Percentiles rank a stretch among this genome's conserved stretches.
Conservation (phyloP, 2,888 invertebrate genomes). For the Dilophus febrilis region DNA sequence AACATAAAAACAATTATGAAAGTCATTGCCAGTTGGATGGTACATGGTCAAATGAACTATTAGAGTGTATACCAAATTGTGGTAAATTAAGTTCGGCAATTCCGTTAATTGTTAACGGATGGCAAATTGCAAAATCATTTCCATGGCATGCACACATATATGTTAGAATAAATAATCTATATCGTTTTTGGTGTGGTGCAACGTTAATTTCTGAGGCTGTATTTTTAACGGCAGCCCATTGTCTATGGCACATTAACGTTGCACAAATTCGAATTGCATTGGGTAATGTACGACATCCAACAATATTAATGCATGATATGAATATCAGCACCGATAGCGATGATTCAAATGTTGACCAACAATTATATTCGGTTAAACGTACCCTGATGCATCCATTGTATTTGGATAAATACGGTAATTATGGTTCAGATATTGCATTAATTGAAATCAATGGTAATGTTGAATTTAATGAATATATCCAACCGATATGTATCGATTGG, state of each 20-base stretch:
- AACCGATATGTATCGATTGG: conserved; percentile 31
- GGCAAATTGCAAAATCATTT: conserved; percentile 14
- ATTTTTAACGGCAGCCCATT: conserved; percentile 12
- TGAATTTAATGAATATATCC: conserved; percentile 21
- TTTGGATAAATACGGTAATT: conserved; percentile 29
- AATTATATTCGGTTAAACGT: conserved; percentile 18
- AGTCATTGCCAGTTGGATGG: conserved; percentile 27
- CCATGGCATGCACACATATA: conserved; percentile 34
- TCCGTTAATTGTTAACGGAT: conserved; percentile 24
- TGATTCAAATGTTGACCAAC: conserved; percentile 16
- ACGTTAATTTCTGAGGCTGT: conserved; percentile 26
- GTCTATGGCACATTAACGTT: conserved; percentile 21
- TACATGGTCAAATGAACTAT: conserved; percentile 25
- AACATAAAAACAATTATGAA: conserved; percentile 14
- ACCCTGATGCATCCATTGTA: conserved; percentile 25
- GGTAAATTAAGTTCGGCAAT: conserved; percentile 7
- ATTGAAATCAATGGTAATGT: conserved; percentile 25
- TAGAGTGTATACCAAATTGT: conserved; percentile 25
- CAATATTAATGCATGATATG: conserved; percentile 13
- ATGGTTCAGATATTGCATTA: conserved; percentile 32
- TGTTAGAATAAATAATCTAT: conserved; percentile 20
- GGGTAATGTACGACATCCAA: conserved; percentile 13
- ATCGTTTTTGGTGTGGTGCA: conserved; percentile 30
- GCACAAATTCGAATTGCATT: conserved; percentile 22
- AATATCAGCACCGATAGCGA: conserved; percentile 14